These are phyloP conservation scores for Scytalopus superciliaris DNA, from an alignment of 2,113 vertebrate genomes.

Conservation along the genomic window DNA sequence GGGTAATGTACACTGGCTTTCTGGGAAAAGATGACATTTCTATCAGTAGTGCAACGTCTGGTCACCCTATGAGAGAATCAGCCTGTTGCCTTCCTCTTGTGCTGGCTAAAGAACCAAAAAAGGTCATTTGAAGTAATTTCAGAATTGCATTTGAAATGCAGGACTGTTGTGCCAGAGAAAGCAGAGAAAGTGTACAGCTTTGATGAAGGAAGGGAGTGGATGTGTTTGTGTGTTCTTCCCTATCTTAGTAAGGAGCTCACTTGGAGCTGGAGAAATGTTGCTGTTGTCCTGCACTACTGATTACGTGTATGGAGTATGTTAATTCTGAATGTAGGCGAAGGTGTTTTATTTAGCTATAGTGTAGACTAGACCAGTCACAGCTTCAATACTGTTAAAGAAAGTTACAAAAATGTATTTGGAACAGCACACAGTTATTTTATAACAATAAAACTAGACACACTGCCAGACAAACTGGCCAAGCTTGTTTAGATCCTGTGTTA, in stretches of 20 bases:
- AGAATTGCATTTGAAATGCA: conserved; percentile 15
- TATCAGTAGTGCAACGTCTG: conserved; percentile 9
- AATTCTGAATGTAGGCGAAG: fast-evolving
- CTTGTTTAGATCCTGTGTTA: background rate
- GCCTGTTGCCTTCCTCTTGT: background rate
- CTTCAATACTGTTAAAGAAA: background rate
- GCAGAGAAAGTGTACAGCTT: background rate
- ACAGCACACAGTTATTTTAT: background rate
- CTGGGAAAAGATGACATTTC: background rate
- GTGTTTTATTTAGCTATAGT: background rate
- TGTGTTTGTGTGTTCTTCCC: background rate
- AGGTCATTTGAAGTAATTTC: conserved; percentile 51
- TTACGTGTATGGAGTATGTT: background rate
- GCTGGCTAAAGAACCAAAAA: background rate
- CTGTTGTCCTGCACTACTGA: background rate
- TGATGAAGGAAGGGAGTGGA: background rate
- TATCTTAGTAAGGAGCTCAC: background rate
- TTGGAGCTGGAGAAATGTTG: background rate
- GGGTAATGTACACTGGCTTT: background rate
- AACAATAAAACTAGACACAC: background rate
- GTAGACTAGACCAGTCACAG: background rate
- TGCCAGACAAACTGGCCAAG: background rate
- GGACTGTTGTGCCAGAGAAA: background rate
- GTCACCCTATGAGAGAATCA: background rate
- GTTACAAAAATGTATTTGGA: background rate